Evolutionary conservation across 1,140 invertebrate genomes (phyloP), one percentile per base, ranked within the genome.

Genomic region (Aphis craccivora): DNA sequence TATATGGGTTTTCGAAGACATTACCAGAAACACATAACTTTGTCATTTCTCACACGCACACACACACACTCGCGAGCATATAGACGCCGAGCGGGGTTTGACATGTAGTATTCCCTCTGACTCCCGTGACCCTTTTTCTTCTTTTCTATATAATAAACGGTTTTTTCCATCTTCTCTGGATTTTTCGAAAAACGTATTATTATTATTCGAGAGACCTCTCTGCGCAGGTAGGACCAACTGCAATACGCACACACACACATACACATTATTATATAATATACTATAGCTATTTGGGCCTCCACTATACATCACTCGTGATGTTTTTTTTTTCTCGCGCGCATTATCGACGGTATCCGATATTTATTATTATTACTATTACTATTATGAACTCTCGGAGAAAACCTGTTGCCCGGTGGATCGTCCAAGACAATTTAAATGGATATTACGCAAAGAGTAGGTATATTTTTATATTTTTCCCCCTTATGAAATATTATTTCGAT

Each of bases 1-100:
- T 53, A 37, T 86, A 45, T 83, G 91, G 76, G 45, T 92, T 83
- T 83, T 83, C 76, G 45, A 51, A 92, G 91, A 92, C 67, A 92
- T 92, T 51, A 83, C 91, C 91, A 92, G 91, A 92, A 92, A 92
- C 91, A 92, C 91, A 92, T 92, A 92, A 92, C 91, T 92, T 92
- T 92, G 91, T 92, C 91, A 83, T 92, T 92, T 92, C 76, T 83
- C 90, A 83, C 90, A 91, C 55, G 20, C 60, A n/a, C 37, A 40
- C 37, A 40, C 37, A 40, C 37, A 40, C 37, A 37, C 37, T 40
- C 2, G 37, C 37, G n/a, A 1, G 23, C 53, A 6, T 22, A 40
- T 86, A 43, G 40, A 86, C 43, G 37, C 37, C 37, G 43, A 25
- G 60, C 53, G 55, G 35, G 89, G 53, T 91, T 91, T 91, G 90